Evolutionary conservation across 2,113 vertebrate species (phyloP).

Genomic region (Mormyrus iriodes): DNA sequence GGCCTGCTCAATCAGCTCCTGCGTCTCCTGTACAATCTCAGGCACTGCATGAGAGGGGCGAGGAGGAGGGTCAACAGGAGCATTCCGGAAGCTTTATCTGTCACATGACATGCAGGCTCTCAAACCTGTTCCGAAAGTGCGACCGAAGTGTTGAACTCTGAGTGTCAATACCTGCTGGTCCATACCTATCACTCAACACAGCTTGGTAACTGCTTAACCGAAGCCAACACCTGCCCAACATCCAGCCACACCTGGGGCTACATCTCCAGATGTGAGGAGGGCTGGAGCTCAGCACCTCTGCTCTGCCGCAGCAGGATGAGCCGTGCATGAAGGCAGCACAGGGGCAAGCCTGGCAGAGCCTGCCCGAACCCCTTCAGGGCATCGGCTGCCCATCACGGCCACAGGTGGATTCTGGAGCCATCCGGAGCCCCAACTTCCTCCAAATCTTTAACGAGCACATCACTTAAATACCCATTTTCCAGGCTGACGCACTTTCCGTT

Average conservation of each 20-base stretch:
- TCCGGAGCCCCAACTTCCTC: background rate
- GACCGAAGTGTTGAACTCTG: background rate
- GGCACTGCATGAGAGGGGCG: slow-evolving; percentile 64
- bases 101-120: background rate
- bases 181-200: background rate
- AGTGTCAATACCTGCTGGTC: background rate
- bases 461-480: background rate
- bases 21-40: slow-evolving; percentile 85
- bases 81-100: background rate
- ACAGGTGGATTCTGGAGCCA: background rate
- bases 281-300: background rate
- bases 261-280: background rate
- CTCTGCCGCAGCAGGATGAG: background rate
- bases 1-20: slow-evolving; percentile 81
- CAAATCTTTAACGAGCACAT: background rate
- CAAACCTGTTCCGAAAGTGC: background rate
- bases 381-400: background rate
- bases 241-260: background rate
- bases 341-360: background rate
- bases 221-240: background rate
- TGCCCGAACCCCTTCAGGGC: background rate
- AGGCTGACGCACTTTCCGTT: background rate
- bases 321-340: background rate
- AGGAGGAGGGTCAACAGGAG: background rate
- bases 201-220: background rate